phyloP scores from a whole-genome alignment of 2,888 invertebrate genomes.

The Plagodis dolabraria region DNA sequence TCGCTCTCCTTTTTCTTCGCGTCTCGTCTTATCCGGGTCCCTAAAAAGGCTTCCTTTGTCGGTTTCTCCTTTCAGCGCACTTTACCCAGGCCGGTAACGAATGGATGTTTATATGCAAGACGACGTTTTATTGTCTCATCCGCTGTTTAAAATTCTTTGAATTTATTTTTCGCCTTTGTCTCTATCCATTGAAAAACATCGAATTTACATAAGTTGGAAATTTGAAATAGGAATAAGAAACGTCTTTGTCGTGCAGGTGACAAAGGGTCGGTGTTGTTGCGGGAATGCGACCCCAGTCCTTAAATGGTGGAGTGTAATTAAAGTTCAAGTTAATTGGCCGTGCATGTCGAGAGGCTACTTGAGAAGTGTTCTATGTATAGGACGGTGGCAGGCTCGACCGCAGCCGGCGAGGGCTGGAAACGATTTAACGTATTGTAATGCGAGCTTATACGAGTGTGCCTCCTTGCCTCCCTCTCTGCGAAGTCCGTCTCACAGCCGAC shows the following conservation, averaged over 20 bases:
- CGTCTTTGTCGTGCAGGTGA: constrained; percentile 38
- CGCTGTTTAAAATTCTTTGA: constrained; percentile 44
- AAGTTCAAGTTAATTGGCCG: constrained; percentile 69
- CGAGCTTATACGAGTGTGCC: constrained; percentile 56
- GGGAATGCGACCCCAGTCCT: constrained; percentile 49
- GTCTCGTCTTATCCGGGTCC: constrained; percentile 68
- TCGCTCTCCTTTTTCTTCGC: constrained; percentile 78
- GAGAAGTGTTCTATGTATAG: constrained; percentile 48
- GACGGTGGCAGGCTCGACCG: constrained; percentile 55
- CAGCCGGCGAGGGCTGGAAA: constrained; percentile 64
- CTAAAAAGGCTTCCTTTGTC: constrained; percentile 69
- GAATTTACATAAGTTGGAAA: constrained; percentile 40
- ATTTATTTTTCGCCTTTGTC: constrained; percentile 37
- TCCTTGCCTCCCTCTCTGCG: constrained; percentile 50
- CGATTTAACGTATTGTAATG: constrained; percentile 75
- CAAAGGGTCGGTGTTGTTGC: constrained; percentile 42
- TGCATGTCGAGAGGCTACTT: constrained; percentile 57
- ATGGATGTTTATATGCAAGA: constrained; percentile 58
- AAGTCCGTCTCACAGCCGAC: constrained; percentile 30
- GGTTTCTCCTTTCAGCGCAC: constrained; percentile 68
- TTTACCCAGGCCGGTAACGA: constrained; percentile 54
- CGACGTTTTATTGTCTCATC: constrained; percentile 47
- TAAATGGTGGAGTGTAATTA: constrained; percentile 68
- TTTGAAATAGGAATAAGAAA: constrained; percentile 35
- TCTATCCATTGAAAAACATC: constrained; percentile 36